Evolutionary conservation across 2,113 vertebrate genomes (phyloP).

Genomic region (Cariama cristata): DNA sequence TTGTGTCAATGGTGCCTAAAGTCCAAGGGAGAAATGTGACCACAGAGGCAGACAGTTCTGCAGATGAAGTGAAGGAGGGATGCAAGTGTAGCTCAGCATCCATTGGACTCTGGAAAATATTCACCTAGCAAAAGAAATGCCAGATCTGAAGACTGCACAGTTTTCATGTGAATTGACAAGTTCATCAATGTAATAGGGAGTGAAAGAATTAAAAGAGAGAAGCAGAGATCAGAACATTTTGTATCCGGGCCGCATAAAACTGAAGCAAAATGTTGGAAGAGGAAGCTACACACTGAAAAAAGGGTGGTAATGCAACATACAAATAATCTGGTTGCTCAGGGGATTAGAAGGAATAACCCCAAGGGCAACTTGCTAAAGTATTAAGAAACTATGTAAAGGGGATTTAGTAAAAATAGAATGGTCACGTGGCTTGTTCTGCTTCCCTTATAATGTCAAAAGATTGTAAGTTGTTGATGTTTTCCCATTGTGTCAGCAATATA

Average conservation of each 20-base stretch:
- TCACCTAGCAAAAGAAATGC: neutral
- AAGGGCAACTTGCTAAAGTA: neutral
- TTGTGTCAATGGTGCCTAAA: neutral
- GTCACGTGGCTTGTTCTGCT: neutral
- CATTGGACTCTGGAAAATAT: neutral
- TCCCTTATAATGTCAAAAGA: neutral
- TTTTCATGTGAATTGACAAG: neutral
- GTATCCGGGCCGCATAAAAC: neutral
- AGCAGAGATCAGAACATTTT: neutral
- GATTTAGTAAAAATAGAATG: neutral
- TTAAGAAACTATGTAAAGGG: neutral
- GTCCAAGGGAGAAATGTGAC: neutral
- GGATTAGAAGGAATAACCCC: neutral
- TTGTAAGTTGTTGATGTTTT: neutral
- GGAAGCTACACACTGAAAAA: neutral
- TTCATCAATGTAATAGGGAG: neutral
- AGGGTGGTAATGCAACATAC: neutral
- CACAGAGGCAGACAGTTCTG: neutral
- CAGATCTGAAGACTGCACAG: neutral
- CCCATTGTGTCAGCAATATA: neutral
- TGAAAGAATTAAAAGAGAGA: neutral
- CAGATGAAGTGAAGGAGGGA: neutral
- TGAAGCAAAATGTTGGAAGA: neutral
- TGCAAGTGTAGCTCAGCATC: neutral
- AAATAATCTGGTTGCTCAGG: neutral